phyloP scores from a whole-genome alignment of 92 coral and sea anemone genomes.

The Plumapathes pennacea region DNA sequence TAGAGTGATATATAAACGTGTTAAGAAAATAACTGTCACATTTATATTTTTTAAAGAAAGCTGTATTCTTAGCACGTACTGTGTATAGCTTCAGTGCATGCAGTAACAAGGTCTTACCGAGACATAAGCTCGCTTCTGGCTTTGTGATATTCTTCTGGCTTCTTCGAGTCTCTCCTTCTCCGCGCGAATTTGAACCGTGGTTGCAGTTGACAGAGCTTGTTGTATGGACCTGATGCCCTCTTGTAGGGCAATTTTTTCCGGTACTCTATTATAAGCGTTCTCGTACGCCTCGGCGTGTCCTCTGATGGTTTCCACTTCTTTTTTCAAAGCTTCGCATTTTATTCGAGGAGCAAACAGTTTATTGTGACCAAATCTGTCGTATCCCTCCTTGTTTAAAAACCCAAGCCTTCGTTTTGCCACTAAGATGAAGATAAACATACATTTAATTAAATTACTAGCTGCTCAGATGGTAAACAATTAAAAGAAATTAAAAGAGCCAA shows the following conservation, averaged over 20 bases:
- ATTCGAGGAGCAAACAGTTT: conserved; percentile 10
- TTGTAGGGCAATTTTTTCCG: background rate
- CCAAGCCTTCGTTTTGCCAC: conserved; percentile 16
- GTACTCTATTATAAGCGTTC: background rate
- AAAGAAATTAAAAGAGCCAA: too few species aligned
- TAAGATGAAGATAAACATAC: background rate
- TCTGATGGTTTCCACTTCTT: background rate
- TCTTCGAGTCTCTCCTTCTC: conserved; percentile 6
- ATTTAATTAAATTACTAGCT: too few species aligned
- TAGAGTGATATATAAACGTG: too few species aligned
- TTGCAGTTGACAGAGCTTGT: background rate
- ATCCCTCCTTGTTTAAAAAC: conserved; percentile 9
- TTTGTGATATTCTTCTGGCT: conserved; percentile 6
- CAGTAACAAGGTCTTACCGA: background rate
- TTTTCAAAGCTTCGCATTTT: conserved; percentile 11
- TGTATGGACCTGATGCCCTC: background rate
- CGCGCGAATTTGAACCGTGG: background rate
- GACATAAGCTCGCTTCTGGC: conserved; percentile 6
- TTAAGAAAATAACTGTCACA: too few species aligned
- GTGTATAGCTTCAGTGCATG: too few species aligned
- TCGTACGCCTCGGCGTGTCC: conserved; percentile 1
- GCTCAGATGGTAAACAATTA: too few species aligned
- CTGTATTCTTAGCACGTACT: too few species aligned
- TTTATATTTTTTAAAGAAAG: too few species aligned
- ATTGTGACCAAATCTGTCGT: conserved; percentile 16